These are phyloP conservation scores for Monochamus saltuarius DNA, from an alignment of 1,140 invertebrate species.

Conservation along the genomic window DNA sequence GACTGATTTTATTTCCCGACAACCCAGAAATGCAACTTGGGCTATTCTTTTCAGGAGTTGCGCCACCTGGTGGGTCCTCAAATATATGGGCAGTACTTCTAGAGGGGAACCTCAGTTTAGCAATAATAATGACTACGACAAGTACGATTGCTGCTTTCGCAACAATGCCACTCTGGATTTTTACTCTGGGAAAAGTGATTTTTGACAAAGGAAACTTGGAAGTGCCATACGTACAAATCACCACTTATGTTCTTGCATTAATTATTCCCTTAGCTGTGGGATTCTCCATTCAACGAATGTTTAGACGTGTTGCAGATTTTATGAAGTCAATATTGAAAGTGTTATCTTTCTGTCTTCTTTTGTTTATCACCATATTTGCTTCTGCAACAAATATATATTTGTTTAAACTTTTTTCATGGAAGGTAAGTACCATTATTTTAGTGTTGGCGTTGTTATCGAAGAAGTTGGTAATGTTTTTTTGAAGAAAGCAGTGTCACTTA, in stretches of 20 bases:
- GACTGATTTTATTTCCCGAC: conserved; percentile 69
- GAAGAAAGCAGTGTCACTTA: no score
- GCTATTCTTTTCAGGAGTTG: conserved; percentile 87
- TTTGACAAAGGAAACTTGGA: conserved; percentile 60
- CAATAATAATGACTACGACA: conserved; percentile 89
- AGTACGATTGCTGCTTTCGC: conserved; percentile 55
- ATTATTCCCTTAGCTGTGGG: conserved; percentile 83
- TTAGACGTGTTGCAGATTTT: conserved; percentile 65
- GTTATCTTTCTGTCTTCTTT: conserved; percentile 76
- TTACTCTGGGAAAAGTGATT: conserved; percentile 77
- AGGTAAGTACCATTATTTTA: no score
- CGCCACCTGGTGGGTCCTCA: conserved; percentile 88
- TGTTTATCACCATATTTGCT: conserved; percentile 90
- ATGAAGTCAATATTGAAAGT: conserved; percentile 82
- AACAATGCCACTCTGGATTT: conserved; percentile 94
- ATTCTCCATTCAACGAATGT: conserved; percentile 68
- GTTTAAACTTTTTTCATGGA: conserved; percentile 85
- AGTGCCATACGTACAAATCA: conserved; percentile 82
- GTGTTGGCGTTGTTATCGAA: no score
- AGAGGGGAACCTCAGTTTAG: conserved; percentile 85
- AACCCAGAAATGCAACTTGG: conserved; percentile 75
- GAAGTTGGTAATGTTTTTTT: no score
- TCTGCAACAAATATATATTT: conserved; percentile 88
- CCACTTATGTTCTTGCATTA: conserved; percentile 70
- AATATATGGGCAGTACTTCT: conserved; percentile 92